A percentile compares a stretch with the other conserved stretches of the same genome.
These are phyloP conservation scores for Sebastes minor DNA, from an alignment of 2,797 vertebrate species.

Conservation along the genomic window DNA sequence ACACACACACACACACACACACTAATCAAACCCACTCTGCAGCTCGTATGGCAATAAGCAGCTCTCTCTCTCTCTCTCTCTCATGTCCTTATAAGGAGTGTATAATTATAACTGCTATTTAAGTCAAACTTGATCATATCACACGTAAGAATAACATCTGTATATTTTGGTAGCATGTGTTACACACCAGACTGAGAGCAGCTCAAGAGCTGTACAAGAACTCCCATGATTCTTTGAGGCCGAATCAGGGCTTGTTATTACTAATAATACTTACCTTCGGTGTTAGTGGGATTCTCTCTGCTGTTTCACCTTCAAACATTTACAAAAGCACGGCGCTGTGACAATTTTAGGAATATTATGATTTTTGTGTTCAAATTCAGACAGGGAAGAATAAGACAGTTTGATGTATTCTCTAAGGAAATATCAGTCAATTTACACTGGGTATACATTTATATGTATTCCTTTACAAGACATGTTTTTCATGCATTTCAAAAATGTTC, in stretches of 20 bases:
- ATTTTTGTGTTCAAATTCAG: neutral
- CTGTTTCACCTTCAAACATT: neutral
- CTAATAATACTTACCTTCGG: neutral
- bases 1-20: conserved; percentile 8
- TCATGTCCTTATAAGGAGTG: conserved; percentile 51
- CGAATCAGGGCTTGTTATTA: neutral
- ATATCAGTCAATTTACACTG: neutral
- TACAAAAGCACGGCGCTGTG: neutral
- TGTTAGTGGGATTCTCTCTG: neutral
- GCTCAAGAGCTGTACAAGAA: neutral
- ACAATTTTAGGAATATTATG: neutral
- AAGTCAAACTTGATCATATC: conserved; percentile 41
- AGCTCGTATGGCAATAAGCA: conserved; percentile 22
- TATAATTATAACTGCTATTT: conserved; percentile 29
- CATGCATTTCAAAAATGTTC: neutral
- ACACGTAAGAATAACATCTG: conserved; percentile 26
- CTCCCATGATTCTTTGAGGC: neutral
- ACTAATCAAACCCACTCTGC: conserved; percentile 35
- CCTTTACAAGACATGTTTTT: neutral
- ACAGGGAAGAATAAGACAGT: neutral
- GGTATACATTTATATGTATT: too few relatives aligned
- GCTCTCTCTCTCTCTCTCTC: conserved; percentile 13
- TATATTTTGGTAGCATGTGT: conserved; percentile 15
- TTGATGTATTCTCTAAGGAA: neutral
- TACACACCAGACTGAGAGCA: neutral